phyloP scores from a whole-genome alignment of 2,113 vertebrate genomes.

The Sebastes fasciatus region DNA sequence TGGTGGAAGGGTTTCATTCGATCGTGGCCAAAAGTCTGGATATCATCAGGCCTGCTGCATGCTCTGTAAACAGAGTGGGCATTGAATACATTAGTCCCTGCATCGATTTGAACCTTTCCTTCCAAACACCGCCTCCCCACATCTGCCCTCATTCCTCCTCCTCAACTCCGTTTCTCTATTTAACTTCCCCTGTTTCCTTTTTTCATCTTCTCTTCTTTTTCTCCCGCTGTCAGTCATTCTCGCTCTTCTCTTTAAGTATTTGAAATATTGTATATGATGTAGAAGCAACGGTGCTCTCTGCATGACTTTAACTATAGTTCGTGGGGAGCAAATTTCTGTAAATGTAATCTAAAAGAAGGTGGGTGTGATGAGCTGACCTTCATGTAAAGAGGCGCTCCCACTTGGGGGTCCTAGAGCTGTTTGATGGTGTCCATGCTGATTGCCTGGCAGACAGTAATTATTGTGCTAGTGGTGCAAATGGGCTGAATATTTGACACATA shows the following conservation, averaged over 20 bases:
- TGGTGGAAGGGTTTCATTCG: conserved; percentile 77
- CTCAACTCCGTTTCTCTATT: conserved; percentile 31
- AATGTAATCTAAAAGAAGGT: conserved; percentile 18
- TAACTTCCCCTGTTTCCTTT: conserved; percentile 33
- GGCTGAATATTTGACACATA: conserved; percentile 4
- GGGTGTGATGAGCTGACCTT: conserved; percentile 46
- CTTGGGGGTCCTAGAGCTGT: conserved; percentile 31
- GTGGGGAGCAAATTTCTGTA: neutral
- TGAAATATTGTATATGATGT: neutral
- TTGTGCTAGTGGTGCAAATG: conserved; percentile 28
- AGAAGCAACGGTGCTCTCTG: neutral
- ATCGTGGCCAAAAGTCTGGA: conserved; percentile 81
- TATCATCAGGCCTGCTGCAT: conserved; percentile 73
- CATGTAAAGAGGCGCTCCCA: conserved; percentile 29
- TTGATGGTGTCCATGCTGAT: conserved; percentile 87
- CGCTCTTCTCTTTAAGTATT: neutral
- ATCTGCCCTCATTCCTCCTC: neutral
- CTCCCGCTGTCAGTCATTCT: conserved; percentile 32
- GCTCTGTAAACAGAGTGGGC: conserved; percentile 76
- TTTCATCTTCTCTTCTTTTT: conserved; percentile 36
- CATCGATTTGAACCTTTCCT: conserved; percentile 71
- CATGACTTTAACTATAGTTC: conserved; percentile 8
- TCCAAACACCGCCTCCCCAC: conserved; percentile 53
- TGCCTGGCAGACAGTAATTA: conserved; percentile 86
- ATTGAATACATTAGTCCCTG: conserved; percentile 74